Evolutionary conservation across 2,113 vertebrate genomes (phyloP).

Genomic region (Pelodiscus sinensis): DNA sequence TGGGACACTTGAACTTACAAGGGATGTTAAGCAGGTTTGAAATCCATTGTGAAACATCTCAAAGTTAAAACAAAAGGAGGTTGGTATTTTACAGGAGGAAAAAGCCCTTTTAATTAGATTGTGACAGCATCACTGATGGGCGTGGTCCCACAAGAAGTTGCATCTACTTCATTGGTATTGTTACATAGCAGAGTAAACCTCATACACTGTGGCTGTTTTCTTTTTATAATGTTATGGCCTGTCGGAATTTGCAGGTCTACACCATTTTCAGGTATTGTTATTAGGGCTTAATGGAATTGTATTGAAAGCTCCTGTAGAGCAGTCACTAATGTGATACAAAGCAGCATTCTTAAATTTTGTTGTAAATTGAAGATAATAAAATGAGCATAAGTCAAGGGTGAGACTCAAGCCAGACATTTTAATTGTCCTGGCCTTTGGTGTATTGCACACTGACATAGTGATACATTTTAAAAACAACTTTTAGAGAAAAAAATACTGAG

Average conservation of each 20-base stretch:
- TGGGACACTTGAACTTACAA: not conserved
- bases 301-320: not conserved
- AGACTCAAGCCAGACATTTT: not conserved
- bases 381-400: not conserved
- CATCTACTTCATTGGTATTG: not conserved
- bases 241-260: not conserved
- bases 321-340: not conserved
- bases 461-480: not conserved
- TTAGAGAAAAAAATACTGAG: not conserved
- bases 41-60: not conserved
- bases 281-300: not conserved
- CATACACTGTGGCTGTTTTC: not conserved
- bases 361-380: not conserved
- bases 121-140: not conserved
- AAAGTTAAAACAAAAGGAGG: not conserved
- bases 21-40: not conserved
- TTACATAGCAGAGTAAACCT: not conserved
- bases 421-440: not conserved
- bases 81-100: not conserved
- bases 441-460: not conserved
- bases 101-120: not conserved
- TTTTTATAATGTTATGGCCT: not conserved
- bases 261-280: not conserved
- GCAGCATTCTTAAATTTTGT: not conserved
- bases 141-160: too few relatives aligned